Evolutionary conservation across 2,797 vertebrate genomes (phyloP), one percentile per base, ranked within the genome.

Genomic region (Anniella stebbinsi): DNA sequence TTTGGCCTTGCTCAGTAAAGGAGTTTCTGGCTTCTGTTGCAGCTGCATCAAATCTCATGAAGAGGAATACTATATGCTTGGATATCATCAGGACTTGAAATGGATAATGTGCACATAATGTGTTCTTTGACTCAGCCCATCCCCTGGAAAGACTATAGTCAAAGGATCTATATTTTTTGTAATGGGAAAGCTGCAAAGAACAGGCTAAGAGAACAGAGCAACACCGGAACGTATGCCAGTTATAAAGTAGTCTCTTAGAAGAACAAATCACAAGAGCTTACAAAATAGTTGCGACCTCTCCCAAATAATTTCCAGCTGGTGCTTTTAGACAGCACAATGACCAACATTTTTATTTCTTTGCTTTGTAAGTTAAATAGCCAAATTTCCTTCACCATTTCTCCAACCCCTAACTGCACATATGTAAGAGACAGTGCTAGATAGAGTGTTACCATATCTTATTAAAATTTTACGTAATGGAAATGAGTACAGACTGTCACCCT

Each of bases 241-340:
- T 90, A 9, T 73, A 92, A 88, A 66, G n/a, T 91, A 77, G 11
- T n/a, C 2, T 41, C 91, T 13, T 33, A 51, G 28, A 87, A 87
- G 54, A 63, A 60, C 7, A 84, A 45, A 70, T 3, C 88, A 36
- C 54, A 63, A 80, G 87, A 90, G 66, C 30, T 80, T 3, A 51
- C n/a, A 77, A 90, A 92, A 21, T 1, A 90, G 38, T 1, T 75
- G 72, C 33, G 51, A 84, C 18, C 88, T 84, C 15, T 90, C 88
- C 80, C 80, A 90, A 88, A 30, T 66, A 30, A 57, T 57, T 13
- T 87, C 89, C 60, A 78, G 48, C 13, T 78, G 67, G 4, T 30
- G 25, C 57, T 17, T 17, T 60, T 75, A 75, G 60, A 73, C n/a
- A 36, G 11, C 75, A 57, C 18, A 1, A 0, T 13, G 67, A 25